Evolutionary conservation across 2,113 vertebrate species (phyloP), one percentile per base, ranked within the genome.

Genomic region (Cnemophilus loriae): DNA sequence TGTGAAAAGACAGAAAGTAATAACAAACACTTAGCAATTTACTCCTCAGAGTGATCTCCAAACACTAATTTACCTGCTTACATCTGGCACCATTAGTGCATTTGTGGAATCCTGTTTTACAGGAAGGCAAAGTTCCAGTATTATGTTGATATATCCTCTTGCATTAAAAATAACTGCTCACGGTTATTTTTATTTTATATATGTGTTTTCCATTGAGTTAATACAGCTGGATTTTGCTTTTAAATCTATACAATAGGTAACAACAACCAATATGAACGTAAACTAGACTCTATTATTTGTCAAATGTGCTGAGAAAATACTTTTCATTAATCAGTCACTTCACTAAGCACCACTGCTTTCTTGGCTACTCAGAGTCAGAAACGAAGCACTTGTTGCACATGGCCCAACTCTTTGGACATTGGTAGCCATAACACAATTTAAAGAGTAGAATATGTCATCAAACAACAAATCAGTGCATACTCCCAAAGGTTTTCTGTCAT

Each of bases 311-410:
- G 53, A 70, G 65, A 94, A 91, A 91, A 85, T 44, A 69, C 5
- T 90, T 35, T 76, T 68, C 26, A 78, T 83, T 71, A 52, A 74
- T 78, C 27, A 47, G 35, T 61, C 47, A 20, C 18, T 57, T 41
- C 69, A n/a, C 30, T 95, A 49, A 94, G 68, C 64, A 88, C 39
- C 94, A 82, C 21, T 89, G 33, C 63, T 93, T 93, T 84, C 71
- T 65, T 96, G 47, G 59, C 88, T 81, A 95, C 13, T 42, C 39
- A 41, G 69, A 83, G 52, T 83, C 57, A 71, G 69, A 87, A 87
- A 89, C 18, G 5, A 94, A 89, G 76, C 20, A 82, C 49, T 28
- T 7, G 6, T 23, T 89, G 64, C 16, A 42, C 41, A 20, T 44
- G 76, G 53, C 44, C 69, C 67, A 89, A 44, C 33, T 76, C 27